A percentile compares a stretch with the other conserved stretches of the same genome.
Evolutionary conservation across 2,797 vertebrate genomes (phyloP).

Genomic region (Arrhamphus sclerolepis): DNA sequence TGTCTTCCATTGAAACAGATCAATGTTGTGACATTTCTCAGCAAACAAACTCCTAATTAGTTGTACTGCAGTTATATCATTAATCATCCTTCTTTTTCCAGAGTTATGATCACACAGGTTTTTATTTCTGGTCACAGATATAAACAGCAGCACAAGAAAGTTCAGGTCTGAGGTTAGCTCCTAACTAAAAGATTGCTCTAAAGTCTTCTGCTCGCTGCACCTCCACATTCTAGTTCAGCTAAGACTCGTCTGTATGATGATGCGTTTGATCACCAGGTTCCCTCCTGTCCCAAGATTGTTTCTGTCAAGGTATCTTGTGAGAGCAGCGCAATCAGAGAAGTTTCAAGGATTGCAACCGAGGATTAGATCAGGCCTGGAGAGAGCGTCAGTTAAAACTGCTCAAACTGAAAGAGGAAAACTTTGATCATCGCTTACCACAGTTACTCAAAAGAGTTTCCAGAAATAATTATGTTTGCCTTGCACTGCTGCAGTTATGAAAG

Average conservation of each 20-base stretch:
- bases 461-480: constrained; percentile 61
- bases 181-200: constrained; percentile 18
- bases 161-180: constrained; percentile 37
- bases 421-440: constrained; percentile 57
- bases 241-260: constrained; percentile 37
- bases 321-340: constrained; percentile 54
- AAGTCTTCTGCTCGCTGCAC: constrained; percentile 23
- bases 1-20: constrained; percentile 40
- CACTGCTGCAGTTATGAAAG: constrained; percentile 34
- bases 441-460: constrained; percentile 53
- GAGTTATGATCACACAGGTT: constrained; percentile 20
- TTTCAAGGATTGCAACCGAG: constrained; percentile 48
- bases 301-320: constrained; percentile 47
- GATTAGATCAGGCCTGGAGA: constrained; percentile 41
- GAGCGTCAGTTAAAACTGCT: constrained; percentile 50
- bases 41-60: constrained; percentile 44
- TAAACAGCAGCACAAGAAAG: constrained; percentile 21
- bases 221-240: constrained; percentile 14
- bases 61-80: constrained; percentile 30
- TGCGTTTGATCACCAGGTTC: constrained; percentile 48
- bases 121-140: constrained; percentile 26
- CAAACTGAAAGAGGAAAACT: constrained; percentile 58
- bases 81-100: constrained; percentile 17
- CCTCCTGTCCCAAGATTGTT: constrained; percentile 47
- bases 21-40: constrained; percentile 46